Evolutionary conservation across 2,888 invertebrate species (phyloP), one percentile per base, ranked within the genome.

Genomic region (Opisthograptis luteolata): DNA sequence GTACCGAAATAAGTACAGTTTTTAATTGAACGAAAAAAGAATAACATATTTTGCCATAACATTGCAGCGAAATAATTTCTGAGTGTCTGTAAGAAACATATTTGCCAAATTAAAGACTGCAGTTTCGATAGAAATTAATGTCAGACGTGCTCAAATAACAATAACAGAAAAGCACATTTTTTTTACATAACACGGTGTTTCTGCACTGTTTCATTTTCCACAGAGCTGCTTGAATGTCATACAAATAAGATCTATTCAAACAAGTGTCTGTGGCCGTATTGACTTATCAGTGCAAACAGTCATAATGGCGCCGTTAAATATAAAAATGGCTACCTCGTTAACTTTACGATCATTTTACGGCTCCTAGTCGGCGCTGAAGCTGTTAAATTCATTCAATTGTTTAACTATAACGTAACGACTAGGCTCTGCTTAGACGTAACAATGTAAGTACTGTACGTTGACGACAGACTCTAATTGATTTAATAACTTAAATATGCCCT

Each of bases 261-360:
- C 25, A 24, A 47, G 24, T 6, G 24, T 15, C 22, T 15, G 22
- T 8, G 31, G 53, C 58, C 47, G 47, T 62, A 63, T 60, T 57
- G 59, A 62, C 55, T 60, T 63, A 46, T 51, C 50, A 50, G 44
- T 44, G 40, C 37, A 49, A 52, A 68, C 65, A 64, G 69, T 76
- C 70, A 71, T 70, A 66, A 72, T 67, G 69, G 63, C 62, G 66
- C 61, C 63, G 64, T 57, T 72, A 72, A 73, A 50, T 40, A 39
- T 50, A 44, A 50, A 50, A 73, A 66, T 63, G 58, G 45, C 40
- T 44, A 57, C 62, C 66, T 64, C 64, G 66, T 70, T 53, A 62
- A 55, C 41, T 81, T 81, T 72, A 84, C 71, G 73, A 42, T 57
- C 24, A 49, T 77, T 79, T 80, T 75, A 79, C 60, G 64, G 69